Evolutionary conservation across 2,113 vertebrate genomes (phyloP).

Genomic region (Pterocles gutturalis): DNA sequence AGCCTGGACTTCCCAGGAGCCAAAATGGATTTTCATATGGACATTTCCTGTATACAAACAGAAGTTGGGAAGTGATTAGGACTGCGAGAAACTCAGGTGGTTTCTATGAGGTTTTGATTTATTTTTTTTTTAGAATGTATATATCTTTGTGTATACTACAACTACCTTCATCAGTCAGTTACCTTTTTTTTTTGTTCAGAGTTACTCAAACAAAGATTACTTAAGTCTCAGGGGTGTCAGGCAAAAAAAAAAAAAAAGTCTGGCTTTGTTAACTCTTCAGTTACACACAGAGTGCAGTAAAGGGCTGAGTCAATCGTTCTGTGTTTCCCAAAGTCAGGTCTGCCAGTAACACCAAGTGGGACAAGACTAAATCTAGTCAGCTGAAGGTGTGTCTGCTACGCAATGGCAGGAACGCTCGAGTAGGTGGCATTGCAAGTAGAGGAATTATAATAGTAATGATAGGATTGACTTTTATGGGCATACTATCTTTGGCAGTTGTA

Average conservation of each 20-base stretch:
- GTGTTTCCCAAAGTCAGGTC: neutral
- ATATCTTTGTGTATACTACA: neutral
- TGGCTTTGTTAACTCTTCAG: neutral
- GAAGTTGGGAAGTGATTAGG: neutral
- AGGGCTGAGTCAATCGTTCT: neutral
- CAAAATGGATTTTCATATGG: neutral
- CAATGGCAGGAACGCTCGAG: neutral
- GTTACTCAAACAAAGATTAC: neutral
- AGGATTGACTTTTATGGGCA: neutral
- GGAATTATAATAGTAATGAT: neutral
- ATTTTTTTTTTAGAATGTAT: neutral
- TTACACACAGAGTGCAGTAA: neutral
- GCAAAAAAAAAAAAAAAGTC: rapidly evolving
- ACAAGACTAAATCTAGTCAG: neutral
- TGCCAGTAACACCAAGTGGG: neutral
- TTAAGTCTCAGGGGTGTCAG: neutral
- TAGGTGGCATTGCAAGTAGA: neutral
- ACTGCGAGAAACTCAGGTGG: neutral
- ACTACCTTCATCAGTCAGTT: neutral
- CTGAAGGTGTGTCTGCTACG: neutral
- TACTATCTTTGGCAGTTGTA: neutral
- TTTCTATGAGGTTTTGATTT: neutral
- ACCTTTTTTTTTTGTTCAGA: neutral
- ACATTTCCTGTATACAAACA: neutral
- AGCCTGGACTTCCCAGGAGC: neutral